Evolutionary conservation across 1,140 invertebrate species (phyloP), one percentile per base, ranked within the genome.

Genomic region (Diorhabda carinulata): DNA sequence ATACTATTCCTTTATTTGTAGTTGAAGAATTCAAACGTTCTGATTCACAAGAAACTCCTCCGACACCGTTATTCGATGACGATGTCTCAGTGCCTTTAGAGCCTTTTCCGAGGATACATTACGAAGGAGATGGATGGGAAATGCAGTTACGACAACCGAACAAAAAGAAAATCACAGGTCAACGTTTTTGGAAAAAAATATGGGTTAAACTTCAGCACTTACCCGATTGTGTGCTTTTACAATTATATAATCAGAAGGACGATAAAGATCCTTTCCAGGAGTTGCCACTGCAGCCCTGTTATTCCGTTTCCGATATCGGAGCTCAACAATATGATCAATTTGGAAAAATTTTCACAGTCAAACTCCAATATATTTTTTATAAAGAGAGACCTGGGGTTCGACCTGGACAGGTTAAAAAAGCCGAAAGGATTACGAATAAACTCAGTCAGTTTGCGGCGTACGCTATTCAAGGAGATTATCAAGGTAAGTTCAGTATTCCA

Each of bases 311-410:
- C 1, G 93, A 94, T 68, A 92, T 95, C 9, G 91, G 91, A n/a
- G 92, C 96, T 42, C 97, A 98, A 82, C 97, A 98, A 81, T 98
- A 94, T 81, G 98, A 99, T 84, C 92, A 97, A 78, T 99, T 93
- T 81, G 97, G 97, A 3, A 99, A 99, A 84, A 99, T 99, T 75
- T 98, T 99, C 82, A 99, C 98, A 0, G 88, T 98, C 9, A 99
- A 99, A 83, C 83, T 99, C 57, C 97, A 99, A 79, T 98, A 98
- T 79, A 92, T 99, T 44, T 97, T 98, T 82, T 99, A 99, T 82
- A 98, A 98, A 81, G 98, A 99, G 81, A 86, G 96, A 43, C 96
- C 98, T 0, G 98, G 98, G 3, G 94, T 99, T 8, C 82, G 97
- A 76, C 94, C 97, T 0, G 98, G 97, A 7, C 95, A 98, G 81